Evolutionary conservation across 1,140 invertebrate species (phyloP).

Genomic region (Aphis gossypii): DNA sequence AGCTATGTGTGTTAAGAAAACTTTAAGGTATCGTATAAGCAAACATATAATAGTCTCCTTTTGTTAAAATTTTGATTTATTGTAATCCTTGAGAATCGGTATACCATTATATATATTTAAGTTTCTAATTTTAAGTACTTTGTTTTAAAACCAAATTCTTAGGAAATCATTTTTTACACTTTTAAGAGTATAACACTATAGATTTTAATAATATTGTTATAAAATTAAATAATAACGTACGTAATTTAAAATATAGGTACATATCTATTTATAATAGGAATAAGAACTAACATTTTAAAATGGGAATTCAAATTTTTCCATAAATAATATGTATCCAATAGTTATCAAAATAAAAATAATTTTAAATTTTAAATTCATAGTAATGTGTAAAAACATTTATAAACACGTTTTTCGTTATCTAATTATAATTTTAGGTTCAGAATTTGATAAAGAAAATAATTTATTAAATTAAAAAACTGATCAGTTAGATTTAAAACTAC

Average conservation of each 20-base stretch:
- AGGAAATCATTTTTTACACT: neutral
- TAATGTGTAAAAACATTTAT: too few species aligned
- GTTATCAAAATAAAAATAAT: too few species aligned
- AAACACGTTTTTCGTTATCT: neutral
- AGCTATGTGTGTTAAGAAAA: neutral
- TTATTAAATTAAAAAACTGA: neutral
- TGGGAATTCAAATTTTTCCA: neutral
- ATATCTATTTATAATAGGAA: neutral
- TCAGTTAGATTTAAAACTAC: neutral
- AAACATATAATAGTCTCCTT: neutral
- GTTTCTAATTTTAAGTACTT: neutral
- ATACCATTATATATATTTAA: neutral
- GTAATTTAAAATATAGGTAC: neutral
- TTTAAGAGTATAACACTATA: neutral
- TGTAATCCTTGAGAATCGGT: neutral
- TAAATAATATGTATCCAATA: neutral
- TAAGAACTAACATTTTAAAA: neutral
- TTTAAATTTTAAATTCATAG: too few species aligned
- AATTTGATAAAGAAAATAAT: too few species aligned
- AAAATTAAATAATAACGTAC: neutral
- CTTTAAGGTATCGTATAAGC: neutral
- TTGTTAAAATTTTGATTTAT: neutral
- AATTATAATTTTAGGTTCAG: neutral
- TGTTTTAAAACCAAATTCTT: neutral
- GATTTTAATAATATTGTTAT: neutral